Evolutionary conservation across 2,797 vertebrate species (phyloP).

Genomic region (Artibeus lituratus): DNA sequence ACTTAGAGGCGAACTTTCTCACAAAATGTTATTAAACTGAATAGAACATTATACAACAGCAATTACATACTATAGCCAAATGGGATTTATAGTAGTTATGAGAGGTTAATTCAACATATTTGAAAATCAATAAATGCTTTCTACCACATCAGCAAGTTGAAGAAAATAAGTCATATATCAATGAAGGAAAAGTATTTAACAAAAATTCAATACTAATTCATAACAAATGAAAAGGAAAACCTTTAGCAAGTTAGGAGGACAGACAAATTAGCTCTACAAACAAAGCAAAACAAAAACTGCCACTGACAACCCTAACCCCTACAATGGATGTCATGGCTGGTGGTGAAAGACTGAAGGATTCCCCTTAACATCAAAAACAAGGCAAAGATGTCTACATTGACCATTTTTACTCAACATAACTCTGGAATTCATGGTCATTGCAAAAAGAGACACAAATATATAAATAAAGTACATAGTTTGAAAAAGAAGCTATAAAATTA

Average conservation of each 20-base stretch:
- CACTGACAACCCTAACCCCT: neutral
- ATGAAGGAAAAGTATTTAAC: neutral
- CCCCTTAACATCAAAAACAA: neutral
- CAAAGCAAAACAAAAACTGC: neutral
- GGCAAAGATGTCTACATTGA: neutral
- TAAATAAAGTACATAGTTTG: neutral
- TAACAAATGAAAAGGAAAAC: neutral
- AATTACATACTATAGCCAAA: neutral
- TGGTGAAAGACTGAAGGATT: neutral
- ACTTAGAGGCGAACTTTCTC: neutral
- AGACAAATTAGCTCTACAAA: neutral
- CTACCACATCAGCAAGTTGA: neutral
- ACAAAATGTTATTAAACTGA: neutral
- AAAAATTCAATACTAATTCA: neutral
- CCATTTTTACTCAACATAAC: neutral
- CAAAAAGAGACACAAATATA: neutral
- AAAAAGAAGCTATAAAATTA: neutral
- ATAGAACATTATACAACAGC: neutral
- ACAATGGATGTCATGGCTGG: neutral
- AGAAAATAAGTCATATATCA: neutral
- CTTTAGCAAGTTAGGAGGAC: neutral
- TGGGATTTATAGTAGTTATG: neutral
- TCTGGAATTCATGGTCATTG: neutral
- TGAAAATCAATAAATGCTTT: neutral
- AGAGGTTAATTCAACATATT: neutral